Base-by-base conservation (phyloP, 1,140 invertebrate species). In the Bradysia coprophila region DNA sequence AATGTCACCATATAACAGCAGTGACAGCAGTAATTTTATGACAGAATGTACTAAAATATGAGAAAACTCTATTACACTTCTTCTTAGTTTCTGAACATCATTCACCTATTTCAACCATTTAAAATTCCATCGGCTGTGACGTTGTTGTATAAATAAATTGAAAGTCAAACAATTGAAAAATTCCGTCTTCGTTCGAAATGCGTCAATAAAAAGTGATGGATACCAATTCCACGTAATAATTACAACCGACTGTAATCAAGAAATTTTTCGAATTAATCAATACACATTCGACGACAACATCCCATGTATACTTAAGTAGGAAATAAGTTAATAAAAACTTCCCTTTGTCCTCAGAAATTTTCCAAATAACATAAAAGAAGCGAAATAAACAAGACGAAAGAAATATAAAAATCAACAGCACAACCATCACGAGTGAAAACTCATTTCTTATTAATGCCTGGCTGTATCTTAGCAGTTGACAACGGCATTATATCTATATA, bases 361-460 rank as follows among this genome's bases (percentile, higher is more conserved):
- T 16, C n/a, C n/a, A 37, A 51, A 53, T 52, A 54, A 49, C 54
- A 48, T 47, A 46, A 38, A 39, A 38, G 40, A 21, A 38, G 45
- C 19, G 19, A 34, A 44, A 34, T n/a, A 39, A 39, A 21, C 34
- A 9, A 34, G 18, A 18, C 21, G 24, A 43, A 43, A 44, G 21
- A 37, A 34, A 21, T 31, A 38, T 33, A n/a, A n/a, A 43, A 40
- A 21, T 23, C 23, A 39, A 48, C 40, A 43, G 45, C 16, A 41
- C 9, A 18, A 13, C 16, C 4, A 32, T 34, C 4, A 34, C 23
- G 15, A 21, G 9, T 16, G 10, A 40, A 40, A 40, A 40, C 20
- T 19, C 16, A 19, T 40, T 40, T 37, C 18, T n/a, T 37, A 37
- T 37, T 37, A 10, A 37, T 19, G 18, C 15, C 15, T 32, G 28